Conservation (phyloP, 35 echinoderm and acorn worm genomes). For the Lytechinus variegatus region DNA sequence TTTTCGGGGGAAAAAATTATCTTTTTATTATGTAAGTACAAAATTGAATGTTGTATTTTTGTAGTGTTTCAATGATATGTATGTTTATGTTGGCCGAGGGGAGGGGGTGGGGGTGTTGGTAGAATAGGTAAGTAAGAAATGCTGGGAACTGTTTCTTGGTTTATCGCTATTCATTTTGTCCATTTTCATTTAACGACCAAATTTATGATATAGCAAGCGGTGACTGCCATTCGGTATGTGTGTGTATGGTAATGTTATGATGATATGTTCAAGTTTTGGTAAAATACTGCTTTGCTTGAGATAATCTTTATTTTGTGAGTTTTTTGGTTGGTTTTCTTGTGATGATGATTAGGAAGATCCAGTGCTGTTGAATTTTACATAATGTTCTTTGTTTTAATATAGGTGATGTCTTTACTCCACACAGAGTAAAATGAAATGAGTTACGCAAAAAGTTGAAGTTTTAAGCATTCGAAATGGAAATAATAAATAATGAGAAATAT, state of each 20-base stretch:
- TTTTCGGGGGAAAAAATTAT: not conserved
- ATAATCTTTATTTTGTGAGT: not conserved
- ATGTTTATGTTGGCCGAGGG: not conserved
- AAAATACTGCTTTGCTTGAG: not conserved
- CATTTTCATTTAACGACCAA: not conserved
- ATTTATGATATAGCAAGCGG: not conserved
- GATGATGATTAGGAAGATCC: not conserved
- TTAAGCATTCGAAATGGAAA: not conserved
- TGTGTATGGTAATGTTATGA: not conserved
- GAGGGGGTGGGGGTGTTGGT: not conserved
- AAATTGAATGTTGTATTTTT: not conserved
- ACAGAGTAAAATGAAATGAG: not conserved
- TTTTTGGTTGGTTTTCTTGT: not conserved
- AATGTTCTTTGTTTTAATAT: not conserved
- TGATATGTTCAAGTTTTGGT: not conserved
- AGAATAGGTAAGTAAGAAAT: not conserved
- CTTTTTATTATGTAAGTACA: slow-evolving; percentile 20
- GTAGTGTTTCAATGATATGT: not conserved
- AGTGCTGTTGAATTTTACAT: not conserved
- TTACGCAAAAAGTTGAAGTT: not conserved
- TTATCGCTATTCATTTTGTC: not conserved
- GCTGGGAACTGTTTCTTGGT: not conserved
- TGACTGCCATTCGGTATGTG: not conserved
- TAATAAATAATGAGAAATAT: not conserved
- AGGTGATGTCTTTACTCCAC: not conserved